Evolutionary conservation across 2,797 vertebrate genomes (phyloP), one percentile per base, ranked within the genome.

Genomic region (Notolepis coatsorum): DNA sequence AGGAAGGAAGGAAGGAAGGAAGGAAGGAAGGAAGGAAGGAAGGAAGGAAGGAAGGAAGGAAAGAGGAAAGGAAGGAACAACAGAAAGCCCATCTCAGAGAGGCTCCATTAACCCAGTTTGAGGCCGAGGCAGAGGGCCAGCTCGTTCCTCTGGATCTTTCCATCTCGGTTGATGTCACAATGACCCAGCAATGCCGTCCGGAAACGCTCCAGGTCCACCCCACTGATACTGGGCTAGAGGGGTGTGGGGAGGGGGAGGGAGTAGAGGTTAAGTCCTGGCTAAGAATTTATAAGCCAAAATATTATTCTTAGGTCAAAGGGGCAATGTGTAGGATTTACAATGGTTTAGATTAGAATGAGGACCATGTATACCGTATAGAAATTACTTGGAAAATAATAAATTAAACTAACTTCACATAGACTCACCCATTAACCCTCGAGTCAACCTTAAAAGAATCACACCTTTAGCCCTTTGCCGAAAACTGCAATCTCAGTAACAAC

Each of bases 71-170:
- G 13, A 46, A 25, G 24, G 33, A 20, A 13, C 7, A 17, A 10
- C 41, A 15, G 41, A 20, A 21, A 12, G 18, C 9, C 38, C 23
- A 21, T 30, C 17, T 30, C 33, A 9, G 9, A 1, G 18, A 17
- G 21, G 15, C 18, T 51, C 77, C 55, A 93, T 0, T 90, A 93
- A 72, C 75, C 88, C 51, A 91, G 84, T 82, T 96, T 98, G 52
- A 98, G 89, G 50, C 96, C 95, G 0, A 98, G 94, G 84, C 96
- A 98, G 75, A 98, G 91, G 5, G 96, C 96, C 67, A 98, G 89
- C 83, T 98, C 96, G 0, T 96, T 96, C 91, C 95, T 98, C 90
- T 98, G 96, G 73, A 97, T 98, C 87, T 95, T 98, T 46, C 96
- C 96, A 0, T 97, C 97, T 63, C 92, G 86, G 79, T 97, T 98